Conservation (phyloP, 2,113 vertebrate species). For the Hyperopisus bebe region DNA sequence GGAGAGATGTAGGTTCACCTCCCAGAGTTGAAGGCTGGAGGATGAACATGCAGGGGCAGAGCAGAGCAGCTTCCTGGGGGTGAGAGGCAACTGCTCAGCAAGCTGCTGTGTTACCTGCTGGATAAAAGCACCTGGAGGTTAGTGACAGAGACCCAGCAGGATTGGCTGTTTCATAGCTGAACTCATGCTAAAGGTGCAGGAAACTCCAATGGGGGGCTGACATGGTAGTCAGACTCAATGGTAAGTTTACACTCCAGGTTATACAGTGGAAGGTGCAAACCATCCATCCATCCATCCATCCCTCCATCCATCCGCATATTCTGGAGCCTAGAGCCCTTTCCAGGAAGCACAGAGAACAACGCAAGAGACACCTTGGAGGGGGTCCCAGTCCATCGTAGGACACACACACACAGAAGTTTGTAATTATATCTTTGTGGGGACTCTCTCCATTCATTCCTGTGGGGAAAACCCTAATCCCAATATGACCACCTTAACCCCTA, state of each 20-base stretch:
- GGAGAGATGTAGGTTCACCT: neutral
- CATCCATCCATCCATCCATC: neutral
- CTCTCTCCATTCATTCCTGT: neutral
- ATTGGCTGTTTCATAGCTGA: neutral
- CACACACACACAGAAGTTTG: neutral
- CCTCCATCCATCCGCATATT: neutral
- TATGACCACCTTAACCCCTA: neutral
- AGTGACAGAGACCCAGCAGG: neutral
- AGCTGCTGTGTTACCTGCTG: neutral
- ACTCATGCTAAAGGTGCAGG: neutral
- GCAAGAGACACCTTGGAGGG: neutral
- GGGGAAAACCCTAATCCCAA: neutral
- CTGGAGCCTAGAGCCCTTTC: neutral
- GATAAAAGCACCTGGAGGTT: neutral
- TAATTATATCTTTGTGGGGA: neutral
- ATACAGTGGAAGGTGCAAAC: neutral
- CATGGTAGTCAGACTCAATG: neutral
- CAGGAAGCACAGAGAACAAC: neutral
- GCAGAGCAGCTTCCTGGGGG: neutral
- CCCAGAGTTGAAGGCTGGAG: neutral
- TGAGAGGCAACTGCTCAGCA: neutral
- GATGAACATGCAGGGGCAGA: neutral
- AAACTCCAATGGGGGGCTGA: neutral
- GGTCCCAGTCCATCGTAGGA: neutral
- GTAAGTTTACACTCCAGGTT: neutral